Evolutionary conservation across 1,140 invertebrate genomes (phyloP), one percentile per base, ranked within the genome.

Genomic region (Calephelis nemesis): DNA sequence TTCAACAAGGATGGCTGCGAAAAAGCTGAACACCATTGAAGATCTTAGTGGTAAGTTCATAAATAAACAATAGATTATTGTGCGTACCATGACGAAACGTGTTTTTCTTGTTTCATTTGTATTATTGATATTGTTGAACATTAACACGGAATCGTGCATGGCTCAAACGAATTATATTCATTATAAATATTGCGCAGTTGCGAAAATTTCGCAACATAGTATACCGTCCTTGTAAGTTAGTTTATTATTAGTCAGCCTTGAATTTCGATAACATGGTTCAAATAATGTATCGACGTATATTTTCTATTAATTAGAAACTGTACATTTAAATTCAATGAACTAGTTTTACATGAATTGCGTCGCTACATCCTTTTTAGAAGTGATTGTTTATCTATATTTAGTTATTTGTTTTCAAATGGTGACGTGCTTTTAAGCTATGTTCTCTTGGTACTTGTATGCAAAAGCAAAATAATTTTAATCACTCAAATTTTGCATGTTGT

Each of bases 11-110:
- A 90, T 90, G 88, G 82, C 85, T 71, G 76, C 85, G 15, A 79
- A 84, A 73, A 90, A 90, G 69, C 78, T 90, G 73, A 89, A 90
- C 68, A 90, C 87, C n/a, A 80, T 90, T 65, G 88, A 90, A 79
- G 87, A 90, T 75, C 72, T 90, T 48, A 88, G 84, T 79, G 88
- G 88, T 90, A 72, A 88, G 88, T 85, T 67, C 63, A 68, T 83
- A 85, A 82, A 84, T 83, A 90, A 89, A 85, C 81, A 87, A 84
- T 77, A 69, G 39, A 69, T 65, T 70, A 58, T 69, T 30, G 11
- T 62, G 10, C 52, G 47, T 49, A 10, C 47, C 50, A 72, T 83
- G 77, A 81, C 74, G 75, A 82, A 82, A 81, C 75, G 65, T 47
- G 65, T 73, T 73, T 68, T 77, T 71, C 74, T 62, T 49, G 80